Evolutionary conservation across 2,113 vertebrate genomes (phyloP).

Genomic region (Sciurus niger): DNA sequence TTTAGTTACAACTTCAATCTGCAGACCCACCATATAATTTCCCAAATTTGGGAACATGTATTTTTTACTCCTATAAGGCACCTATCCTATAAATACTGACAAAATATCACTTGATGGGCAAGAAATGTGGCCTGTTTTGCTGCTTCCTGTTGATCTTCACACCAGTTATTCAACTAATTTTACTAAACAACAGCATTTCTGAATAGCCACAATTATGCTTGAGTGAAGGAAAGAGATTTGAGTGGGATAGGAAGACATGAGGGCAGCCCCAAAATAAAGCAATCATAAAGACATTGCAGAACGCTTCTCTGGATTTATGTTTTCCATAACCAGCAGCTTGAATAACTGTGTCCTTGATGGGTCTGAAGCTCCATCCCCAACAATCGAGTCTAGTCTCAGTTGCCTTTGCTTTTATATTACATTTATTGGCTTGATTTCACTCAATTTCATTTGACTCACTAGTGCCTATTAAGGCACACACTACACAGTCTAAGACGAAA

Average conservation of each 20-base stretch:
- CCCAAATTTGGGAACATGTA: not conserved
- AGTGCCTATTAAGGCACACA: no score
- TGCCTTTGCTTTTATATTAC: not conserved
- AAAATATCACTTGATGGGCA: not conserved
- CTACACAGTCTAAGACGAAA: not conserved
- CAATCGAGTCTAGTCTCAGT: not conserved
- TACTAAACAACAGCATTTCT: slow-evolving; percentile 30
- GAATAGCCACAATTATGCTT: not conserved
- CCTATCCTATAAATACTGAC: not conserved
- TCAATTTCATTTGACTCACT: slow-evolving; percentile 36
- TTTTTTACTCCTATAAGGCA: not conserved
- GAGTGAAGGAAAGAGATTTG: not conserved
- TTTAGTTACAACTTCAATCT: not conserved
- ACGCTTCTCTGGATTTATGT: not conserved
- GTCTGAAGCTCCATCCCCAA: not conserved
- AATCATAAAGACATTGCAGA: not conserved
- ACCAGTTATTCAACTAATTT: not conserved
- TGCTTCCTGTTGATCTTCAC: not conserved
- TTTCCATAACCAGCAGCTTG: no score
- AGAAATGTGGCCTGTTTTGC: not conserved
- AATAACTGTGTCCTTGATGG: not conserved
- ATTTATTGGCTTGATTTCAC: slow-evolving; percentile 18
- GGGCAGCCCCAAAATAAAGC: not conserved
- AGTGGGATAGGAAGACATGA: not conserved
- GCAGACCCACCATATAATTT: not conserved